Percentiles rank a stretch among this genome's conserved stretches.
Conservation (phyloP, 64 coral and sea anemone genomes). For the Porites lutea region DNA sequence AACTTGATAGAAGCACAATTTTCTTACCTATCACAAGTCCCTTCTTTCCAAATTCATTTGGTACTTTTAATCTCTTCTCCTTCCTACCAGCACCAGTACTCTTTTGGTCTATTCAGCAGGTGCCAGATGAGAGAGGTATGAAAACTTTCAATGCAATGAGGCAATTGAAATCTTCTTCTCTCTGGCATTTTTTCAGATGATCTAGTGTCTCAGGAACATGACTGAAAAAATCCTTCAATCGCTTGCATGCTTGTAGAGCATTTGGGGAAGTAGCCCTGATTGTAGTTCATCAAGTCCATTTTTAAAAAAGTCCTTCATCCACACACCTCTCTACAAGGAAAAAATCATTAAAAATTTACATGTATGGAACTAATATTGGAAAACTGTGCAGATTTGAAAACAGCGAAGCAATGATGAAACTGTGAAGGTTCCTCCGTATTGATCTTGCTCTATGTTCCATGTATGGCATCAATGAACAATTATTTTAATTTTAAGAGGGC, state of each 20-base stretch:
- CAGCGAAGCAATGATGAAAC: conserved; percentile 35
- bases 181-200: conserved; percentile 37
- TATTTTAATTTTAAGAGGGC: too few species aligned
- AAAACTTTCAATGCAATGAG: conserved; percentile 31
- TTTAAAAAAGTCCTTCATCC: conserved; percentile 47
- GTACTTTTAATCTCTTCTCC: conserved; percentile 55
- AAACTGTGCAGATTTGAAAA: conserved; percentile 31
- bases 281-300: conserved; percentile 24
- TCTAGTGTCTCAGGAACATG: conserved; percentile 1
- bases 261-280: conserved; percentile 35
- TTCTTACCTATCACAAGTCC: conserved; percentile 58
- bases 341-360: conserved; percentile 47
- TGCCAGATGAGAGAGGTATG: conserved; percentile 54
- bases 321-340: conserved; percentile 40
- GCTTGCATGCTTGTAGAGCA: conserved; percentile 53
- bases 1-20: conserved; percentile 52
- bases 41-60: conserved; percentile 19
- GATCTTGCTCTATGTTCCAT: conserved; percentile 27
- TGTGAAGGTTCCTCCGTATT: conserved; percentile 35
- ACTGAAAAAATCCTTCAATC: conserved; percentile 52
- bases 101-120: conserved; percentile 42
- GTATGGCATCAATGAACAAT: neutral
- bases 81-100: conserved; percentile 12
- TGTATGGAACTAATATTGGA: conserved; percentile 17
- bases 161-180: conserved; percentile 55